Evolutionary conservation across 2,113 vertebrate species (phyloP), one percentile per base, ranked within the genome.

Genomic region (Perccottus glenii): DNA sequence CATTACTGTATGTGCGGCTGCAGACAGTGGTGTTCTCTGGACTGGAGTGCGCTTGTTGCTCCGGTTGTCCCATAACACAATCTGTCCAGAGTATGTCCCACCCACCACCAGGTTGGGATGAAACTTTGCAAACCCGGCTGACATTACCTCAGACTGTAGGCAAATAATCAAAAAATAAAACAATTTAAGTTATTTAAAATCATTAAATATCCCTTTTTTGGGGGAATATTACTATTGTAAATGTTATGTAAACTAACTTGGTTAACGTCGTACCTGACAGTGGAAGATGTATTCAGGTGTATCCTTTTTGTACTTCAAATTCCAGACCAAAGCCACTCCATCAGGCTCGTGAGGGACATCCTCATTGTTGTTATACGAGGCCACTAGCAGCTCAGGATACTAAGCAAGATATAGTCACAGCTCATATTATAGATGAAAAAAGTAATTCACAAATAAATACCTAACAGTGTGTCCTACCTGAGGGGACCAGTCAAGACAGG

Each of bases 201-300:
- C 9, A 16, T 38, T 9, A 11, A 58, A 19, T 27, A 35, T 14
- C 6, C 6, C 7, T 11, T 43, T 8, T 43, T 2, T 11, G 1
- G 2, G 7, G 10, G 44, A 11, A 14, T 27, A 2, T 27, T 27
- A 14, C 9, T 9, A 46, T 46, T 46, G 4, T 46, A 11, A 46
- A 46, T 11, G 11, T 43, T 4, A 46, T 46, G 19, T 15, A 38
- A n/a, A 7, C 36, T 10, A 16, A 40, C 7, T 40, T 15, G 32
- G 50, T 56, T 10, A 56, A 68, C 35, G 11, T 0, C 42, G 64
- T 48, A 98, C 97, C 95, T 99, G 97, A 90, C 97, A 99, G 85
- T 99, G 96, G 89, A 99, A 99, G 83, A 97, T 96, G 85, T 98
- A 98, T 69, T 99, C 97, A 0, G 97, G 96, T 6, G 97, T 99